Conservation (phyloP, 2,888 invertebrate species). For the Steinernema hermaphroditum region DNA sequence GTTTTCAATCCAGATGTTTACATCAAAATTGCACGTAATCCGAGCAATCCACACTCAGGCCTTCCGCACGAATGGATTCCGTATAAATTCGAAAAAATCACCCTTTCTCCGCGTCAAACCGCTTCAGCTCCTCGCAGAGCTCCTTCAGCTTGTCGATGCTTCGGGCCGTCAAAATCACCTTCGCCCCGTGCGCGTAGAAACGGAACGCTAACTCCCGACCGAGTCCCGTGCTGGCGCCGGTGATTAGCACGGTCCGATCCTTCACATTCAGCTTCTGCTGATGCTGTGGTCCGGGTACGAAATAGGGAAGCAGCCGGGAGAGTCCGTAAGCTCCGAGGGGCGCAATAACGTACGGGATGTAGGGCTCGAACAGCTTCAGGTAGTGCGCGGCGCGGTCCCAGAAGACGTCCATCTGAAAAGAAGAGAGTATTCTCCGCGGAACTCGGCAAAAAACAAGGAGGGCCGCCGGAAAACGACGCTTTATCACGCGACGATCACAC, state of each 20-base stretch:
- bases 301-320: constrained; percentile 35
- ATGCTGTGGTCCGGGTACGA: constrained; percentile 59
- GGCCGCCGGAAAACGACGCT: background rate
- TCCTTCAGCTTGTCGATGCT: constrained; percentile 59
- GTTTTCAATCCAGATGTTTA: too few species aligned
- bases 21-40: too few species aligned
- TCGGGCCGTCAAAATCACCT: constrained; percentile 60
- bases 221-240: constrained; percentile 59
- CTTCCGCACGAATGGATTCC: too few species aligned
- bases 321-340: constrained; percentile 44
- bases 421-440: too few species aligned
- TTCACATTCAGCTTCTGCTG: constrained; percentile 44
- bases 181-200: constrained; percentile 55
- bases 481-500: constrained; percentile 28
- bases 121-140: constrained; percentile 57
- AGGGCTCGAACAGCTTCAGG: constrained; percentile 33
- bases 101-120: constrained; percentile 38
- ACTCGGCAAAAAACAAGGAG: background rate
- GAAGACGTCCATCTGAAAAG: constrained; percentile 20
- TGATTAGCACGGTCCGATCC: constrained; percentile 60
- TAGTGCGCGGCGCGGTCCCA: constrained; percentile 24
- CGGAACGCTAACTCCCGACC: constrained; percentile 56
- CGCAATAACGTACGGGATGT: constrained; percentile 40
- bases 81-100: too few species aligned
- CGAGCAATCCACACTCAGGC: too few species aligned